Base-by-base conservation (phyloP, 23 tunicate genomes). In the Halocynthia roretzi region DNA sequence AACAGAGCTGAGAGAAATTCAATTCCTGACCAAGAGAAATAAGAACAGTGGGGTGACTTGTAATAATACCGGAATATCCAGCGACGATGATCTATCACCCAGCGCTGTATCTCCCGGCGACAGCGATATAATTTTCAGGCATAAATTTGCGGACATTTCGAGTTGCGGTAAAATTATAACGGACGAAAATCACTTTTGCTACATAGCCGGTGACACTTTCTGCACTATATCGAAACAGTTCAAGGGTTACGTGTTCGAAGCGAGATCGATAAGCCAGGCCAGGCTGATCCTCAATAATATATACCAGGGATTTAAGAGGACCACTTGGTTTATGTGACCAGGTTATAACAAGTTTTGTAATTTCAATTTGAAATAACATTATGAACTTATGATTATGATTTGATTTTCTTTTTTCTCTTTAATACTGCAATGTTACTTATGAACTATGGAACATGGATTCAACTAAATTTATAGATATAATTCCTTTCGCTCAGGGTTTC, bases 111-210 rank as follows among this genome's bases (percentile, higher is more conserved):
- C 84, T 21, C 64, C 76, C 18, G 53, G 40, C 56, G 70, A 48
- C 15, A 21, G 15, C 51, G 54, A 61, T n/a, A 56, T 53, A 0
- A 19, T 89, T 53, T 89, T 89, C 61, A 83, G 48, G 50, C 96
- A 89, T 78, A 89, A 89, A 76, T 89, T 85, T 54, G 96, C 96
- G 8, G 96, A 89, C 71, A 89, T 89, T 14, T 80, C 96, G 9
- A 84, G 96, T 80, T 89, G 96, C 51, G 96, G 96, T 57, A 89
- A 89, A 62, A 65, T 89, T 10, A 54, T 89, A 0, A 56, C 88
- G 6, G 88, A 89, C 55, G 85, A 89, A n/a, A 56, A 57, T 18
- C 88, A 84, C 53, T 89, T 89, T 58, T 89, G 96, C 65, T 89
- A 89, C 77, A 84, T 89, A 11, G 88, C 88, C 20, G 96, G 96